phyloP scores from a whole-genome alignment of 2,797 vertebrate species.

The Tangara arthus region DNA sequence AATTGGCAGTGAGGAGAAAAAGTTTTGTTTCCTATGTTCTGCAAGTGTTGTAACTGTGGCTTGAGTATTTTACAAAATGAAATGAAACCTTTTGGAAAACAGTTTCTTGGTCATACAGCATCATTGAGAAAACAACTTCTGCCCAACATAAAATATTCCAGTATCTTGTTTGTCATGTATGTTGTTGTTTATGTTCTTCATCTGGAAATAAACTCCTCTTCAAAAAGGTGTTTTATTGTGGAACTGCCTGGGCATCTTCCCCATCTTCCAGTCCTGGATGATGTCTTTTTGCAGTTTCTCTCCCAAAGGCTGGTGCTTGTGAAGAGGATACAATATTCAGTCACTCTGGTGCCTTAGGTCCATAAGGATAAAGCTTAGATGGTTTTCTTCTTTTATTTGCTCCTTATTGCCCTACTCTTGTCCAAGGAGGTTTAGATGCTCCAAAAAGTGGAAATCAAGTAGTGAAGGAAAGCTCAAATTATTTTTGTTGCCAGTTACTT shows the following conservation, averaged over 20 bases:
- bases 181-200: rapidly evolving
- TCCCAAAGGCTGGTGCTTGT: not conserved
- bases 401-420: not conserved
- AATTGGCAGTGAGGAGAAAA: not conserved
- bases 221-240: not conserved
- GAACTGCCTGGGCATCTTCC: not conserved
- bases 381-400: not conserved
- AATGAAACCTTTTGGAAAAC: not conserved
- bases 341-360: not conserved
- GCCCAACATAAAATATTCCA: not conserved
- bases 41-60: not conserved
- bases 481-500: not conserved
- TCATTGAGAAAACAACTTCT: not conserved
- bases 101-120: not conserved
- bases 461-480: not conserved
- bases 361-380: not conserved
- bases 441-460: not conserved
- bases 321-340: not conserved
- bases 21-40: not conserved
- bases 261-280: not conserved
- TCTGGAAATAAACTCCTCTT: not conserved
- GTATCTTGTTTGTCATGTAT: not conserved
- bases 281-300: not conserved
- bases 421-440: not conserved
- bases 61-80: not conserved